Evolutionary conservation across 2,113 vertebrate genomes (phyloP), one percentile per base, ranked within the genome.

Genomic region (Sisor rabdophorus): DNA sequence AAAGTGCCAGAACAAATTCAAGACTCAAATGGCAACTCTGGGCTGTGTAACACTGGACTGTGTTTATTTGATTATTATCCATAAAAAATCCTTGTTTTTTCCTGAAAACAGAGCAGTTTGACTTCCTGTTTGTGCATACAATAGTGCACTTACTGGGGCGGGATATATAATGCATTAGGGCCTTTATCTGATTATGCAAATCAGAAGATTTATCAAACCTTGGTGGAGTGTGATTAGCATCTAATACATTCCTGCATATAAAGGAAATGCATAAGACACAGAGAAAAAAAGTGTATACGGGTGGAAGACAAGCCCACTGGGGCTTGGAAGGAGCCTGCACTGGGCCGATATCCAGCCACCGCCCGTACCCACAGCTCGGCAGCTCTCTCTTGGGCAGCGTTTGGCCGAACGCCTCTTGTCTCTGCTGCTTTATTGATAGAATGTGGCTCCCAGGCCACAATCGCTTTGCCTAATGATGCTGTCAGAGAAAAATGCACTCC

Each of bases 401-500:
- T 77, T 87, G 84, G 84, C 84, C 80, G 69, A 53, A 48, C 48
- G 80, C 81, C 80, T 44, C 79, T 71, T 73, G 54, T 63, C 76
- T 78, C 68, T 81, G 82, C 72, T 78, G 48, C 81, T 83, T 82
- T 85, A 84, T 82, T 83, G 83, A 83, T 79, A 78, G 83, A 81
- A 80, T 61, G 50, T 59, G 73, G 78, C 77, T 74, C 55, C 64
- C 73, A 60, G 82, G 72, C 85, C 78, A 26, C 67, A 76, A 77
- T 80, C 73, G 59, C 73, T 77, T 19, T 54, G 75, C 79, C 79
- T 85, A 88, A 88, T 88, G 86, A 88, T 87, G 86, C 85, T 83
- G 83, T 87, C 83, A 84, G 84, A 84, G 64, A 79, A 82, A 84
- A 89, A 89, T 88, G 86, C 79, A 78, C 77, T 82, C 77, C 82